These are phyloP conservation scores for Pipra filicauda DNA, from an alignment of 2,113 vertebrate species.

Conservation along the genomic window DNA sequence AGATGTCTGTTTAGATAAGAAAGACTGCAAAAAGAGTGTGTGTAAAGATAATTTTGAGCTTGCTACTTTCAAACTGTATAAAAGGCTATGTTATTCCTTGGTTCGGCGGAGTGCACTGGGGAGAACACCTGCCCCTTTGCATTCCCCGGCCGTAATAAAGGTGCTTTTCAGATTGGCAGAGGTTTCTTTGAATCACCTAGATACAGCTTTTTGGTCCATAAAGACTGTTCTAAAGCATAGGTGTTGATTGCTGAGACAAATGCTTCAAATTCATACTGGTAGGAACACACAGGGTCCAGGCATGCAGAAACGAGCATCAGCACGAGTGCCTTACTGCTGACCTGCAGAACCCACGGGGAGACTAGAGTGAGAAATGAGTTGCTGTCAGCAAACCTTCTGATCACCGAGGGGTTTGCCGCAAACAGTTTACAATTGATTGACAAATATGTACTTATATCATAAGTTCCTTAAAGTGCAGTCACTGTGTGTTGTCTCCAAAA, in stretches of 20 bases:
- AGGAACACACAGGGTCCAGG: neutral
- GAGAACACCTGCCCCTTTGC: too few species aligned
- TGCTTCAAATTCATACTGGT: accelerated
- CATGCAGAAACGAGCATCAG: accelerated
- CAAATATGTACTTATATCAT: accelerated
- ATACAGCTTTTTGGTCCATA: neutral
- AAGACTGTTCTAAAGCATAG: neutral
- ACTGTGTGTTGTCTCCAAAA: neutral
- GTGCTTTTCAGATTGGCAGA: too few species aligned
- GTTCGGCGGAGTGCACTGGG: too few species aligned
- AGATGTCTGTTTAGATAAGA: too few species aligned
- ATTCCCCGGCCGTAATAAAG: too few species aligned
- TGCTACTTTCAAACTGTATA: too few species aligned
- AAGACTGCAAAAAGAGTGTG: too few species aligned
- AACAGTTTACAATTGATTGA: accelerated
- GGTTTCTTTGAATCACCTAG: too few species aligned
- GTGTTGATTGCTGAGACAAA: accelerated
- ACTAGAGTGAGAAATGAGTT: neutral
- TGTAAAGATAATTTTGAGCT: too few species aligned
- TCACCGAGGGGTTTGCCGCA: neutral
- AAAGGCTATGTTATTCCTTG: too few species aligned
- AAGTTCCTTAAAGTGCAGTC: accelerated
- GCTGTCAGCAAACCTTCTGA: neutral
- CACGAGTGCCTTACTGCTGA: accelerated
- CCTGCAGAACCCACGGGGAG: neutral